Percentiles rank a stretch among this genome's conserved stretches.
Evolutionary conservation across 2,888 invertebrate species (phyloP).

Genomic region (Machimus rusticus): DNA sequence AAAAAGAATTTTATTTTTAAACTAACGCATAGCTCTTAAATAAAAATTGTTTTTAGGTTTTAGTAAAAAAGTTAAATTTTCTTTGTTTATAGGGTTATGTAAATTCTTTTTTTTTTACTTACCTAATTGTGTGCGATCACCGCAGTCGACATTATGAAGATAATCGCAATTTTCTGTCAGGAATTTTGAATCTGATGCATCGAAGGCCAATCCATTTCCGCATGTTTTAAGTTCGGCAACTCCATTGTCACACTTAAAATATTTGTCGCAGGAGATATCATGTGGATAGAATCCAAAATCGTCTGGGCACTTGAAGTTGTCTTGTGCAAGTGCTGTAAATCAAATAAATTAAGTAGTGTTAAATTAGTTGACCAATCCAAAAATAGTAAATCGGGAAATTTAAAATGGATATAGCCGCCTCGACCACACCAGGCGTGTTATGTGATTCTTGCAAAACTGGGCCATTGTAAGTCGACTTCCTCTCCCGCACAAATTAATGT

Average conservation of each 20-base stretch:
- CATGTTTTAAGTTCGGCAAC: constrained; percentile 89
- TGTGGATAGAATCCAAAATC: constrained; percentile 95
- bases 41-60: no score
- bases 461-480: not conserved
- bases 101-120: constrained; percentile 57
- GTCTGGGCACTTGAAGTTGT: constrained; percentile 90
- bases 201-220: constrained; percentile 93
- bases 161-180: constrained; percentile 95
- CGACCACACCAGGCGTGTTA: not conserved
- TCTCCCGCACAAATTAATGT: not conserved
- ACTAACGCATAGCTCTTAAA: no score
- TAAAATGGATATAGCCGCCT: not conserved
- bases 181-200: constrained; percentile 86
- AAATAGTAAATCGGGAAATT: not conserved
- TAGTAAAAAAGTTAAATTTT: no score
- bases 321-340: constrained; percentile 75
- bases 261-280: constrained; percentile 88
- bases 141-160: constrained; percentile 92
- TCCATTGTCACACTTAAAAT: constrained; percentile 94
- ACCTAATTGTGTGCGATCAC: constrained; percentile 86
- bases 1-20: no score
- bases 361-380: constrained; percentile 5
- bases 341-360: constrained; percentile 27
- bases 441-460: constrained; percentile 5
- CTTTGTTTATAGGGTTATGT: not conserved